Percentiles rank a stretch among this genome's conserved stretches.
Evolutionary conservation across 2,797 vertebrate species (phyloP).

Genomic region (Rhinogobio ventralis): DNA sequence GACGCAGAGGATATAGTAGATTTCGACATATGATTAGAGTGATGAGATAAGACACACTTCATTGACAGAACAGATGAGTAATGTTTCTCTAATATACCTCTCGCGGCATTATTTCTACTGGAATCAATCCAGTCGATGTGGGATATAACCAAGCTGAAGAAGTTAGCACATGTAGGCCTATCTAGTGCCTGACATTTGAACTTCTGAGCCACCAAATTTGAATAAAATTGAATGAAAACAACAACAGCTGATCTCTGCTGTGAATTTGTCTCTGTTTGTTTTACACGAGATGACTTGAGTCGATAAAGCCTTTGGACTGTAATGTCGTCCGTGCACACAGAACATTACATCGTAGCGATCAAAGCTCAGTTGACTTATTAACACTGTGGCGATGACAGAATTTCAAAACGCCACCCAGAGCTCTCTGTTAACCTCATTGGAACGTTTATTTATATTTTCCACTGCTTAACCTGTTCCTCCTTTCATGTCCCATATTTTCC

Average conservation of each 20-base stretch:
- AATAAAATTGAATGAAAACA: conserved; percentile 22
- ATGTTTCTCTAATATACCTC: conserved; percentile 5
- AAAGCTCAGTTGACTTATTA: conserved; percentile 60
- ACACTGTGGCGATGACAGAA: conserved; percentile 60
- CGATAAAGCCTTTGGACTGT: conserved; percentile 43
- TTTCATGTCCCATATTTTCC: conserved; percentile 38
- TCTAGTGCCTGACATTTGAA: not conserved
- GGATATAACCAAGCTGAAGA: conserved; percentile 22
- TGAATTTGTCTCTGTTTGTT: conserved; percentile 61
- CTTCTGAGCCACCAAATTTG: conserved; percentile 12
- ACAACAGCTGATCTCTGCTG: conserved; percentile 48
- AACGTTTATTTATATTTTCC: conserved; percentile 45
- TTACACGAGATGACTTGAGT: conserved; percentile 60
- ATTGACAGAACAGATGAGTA: conserved; percentile 28
- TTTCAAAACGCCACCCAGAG: conserved; percentile 53
- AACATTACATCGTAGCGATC: conserved; percentile 58
- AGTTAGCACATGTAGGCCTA: not conserved
- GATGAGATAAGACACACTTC: conserved; percentile 27
- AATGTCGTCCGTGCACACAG: conserved; percentile 38
- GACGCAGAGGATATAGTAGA: conserved; percentile 13
- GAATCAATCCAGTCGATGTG: conserved; percentile 26
- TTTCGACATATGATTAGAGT: conserved; percentile 38
- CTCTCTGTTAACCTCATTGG: conserved; percentile 11
- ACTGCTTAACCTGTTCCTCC: conserved; percentile 25
- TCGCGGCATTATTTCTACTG: conserved; percentile 35